Conservation (phyloP, 1,140 invertebrate genomes). For the Drosophila truncata region DNA sequence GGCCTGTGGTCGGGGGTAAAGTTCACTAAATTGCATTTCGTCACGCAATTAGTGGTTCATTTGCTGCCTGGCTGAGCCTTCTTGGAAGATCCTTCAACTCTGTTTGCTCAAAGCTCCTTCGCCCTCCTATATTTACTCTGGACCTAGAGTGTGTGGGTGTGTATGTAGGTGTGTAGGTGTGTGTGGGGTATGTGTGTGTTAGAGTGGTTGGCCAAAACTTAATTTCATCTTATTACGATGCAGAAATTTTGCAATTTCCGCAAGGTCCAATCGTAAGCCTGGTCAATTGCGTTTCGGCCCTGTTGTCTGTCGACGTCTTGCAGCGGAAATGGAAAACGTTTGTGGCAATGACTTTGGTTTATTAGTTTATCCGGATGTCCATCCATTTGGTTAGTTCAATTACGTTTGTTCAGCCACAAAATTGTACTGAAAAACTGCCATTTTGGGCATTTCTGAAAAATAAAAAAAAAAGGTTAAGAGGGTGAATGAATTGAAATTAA, state of each 20-base stretch:
- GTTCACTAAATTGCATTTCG: conserved; percentile 85
- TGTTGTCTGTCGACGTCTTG: conserved; percentile 20
- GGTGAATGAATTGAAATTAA: no score
- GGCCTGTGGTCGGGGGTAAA: conserved; percentile 47
- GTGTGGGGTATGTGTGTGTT: conserved; percentile 30
- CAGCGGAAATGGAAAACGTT: conserved; percentile 71
- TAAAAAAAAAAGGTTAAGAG: neutral
- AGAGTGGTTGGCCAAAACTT: conserved; percentile 62
- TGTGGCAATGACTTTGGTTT: conserved; percentile 55
- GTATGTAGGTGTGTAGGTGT: conserved; percentile 6
- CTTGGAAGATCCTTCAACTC: conserved; percentile 41
- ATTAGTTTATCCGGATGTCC: conserved; percentile 44
- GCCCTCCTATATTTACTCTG: conserved; percentile 23
- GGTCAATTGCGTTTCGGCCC: conserved; percentile 61
- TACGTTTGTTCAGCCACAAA: conserved; percentile 15
- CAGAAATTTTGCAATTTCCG: conserved; percentile 84
- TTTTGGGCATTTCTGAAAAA: neutral
- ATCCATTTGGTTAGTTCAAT: conserved; percentile 38
- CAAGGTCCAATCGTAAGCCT: conserved; percentile 42
- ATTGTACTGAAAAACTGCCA: neutral
- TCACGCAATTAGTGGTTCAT: conserved; percentile 85
- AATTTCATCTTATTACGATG: conserved; percentile 83
- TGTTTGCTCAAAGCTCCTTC: conserved; percentile 50
- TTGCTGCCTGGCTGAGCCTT: conserved; percentile 71
- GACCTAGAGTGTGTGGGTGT: conserved; percentile 7